phyloP scores from a whole-genome alignment of 2,888 invertebrate genomes.

The Taphrorychus bicolor region DNA sequence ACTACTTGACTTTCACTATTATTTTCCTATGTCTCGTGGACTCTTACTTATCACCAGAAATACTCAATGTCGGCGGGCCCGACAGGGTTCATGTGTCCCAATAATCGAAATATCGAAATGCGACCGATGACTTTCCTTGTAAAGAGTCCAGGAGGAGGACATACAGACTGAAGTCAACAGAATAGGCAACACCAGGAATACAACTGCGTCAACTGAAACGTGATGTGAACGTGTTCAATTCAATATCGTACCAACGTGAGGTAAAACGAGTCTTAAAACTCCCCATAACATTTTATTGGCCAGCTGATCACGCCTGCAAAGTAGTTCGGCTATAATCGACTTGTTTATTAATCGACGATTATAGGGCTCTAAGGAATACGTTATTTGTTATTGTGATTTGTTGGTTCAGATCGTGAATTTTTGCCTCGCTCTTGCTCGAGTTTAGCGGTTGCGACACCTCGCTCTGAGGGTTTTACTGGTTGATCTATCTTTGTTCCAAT shows the following conservation, averaged over 20 bases:
- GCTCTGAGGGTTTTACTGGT: slow-evolving; percentile 6
- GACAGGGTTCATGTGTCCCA: too few relatives aligned
- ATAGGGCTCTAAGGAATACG: slow-evolving; percentile 38
- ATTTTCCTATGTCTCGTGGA: too few relatives aligned
- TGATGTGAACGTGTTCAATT: neutral
- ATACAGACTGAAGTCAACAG: too few relatives aligned
- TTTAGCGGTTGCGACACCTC: slow-evolving; percentile 11
- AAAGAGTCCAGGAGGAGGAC: too few relatives aligned
- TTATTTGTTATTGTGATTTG: slow-evolving; percentile 39
- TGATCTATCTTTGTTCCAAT: neutral
- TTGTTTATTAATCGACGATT: slow-evolving; percentile 45
- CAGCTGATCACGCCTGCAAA: slow-evolving; percentile 46
- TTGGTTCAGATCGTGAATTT: slow-evolving; percentile 20
- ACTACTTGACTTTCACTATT: too few relatives aligned
- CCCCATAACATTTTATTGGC: slow-evolving; percentile 18
- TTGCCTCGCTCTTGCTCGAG: slow-evolving; percentile 10
- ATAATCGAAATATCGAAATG: too few relatives aligned
- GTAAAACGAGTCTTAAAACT: neutral
- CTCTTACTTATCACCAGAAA: too few relatives aligned
- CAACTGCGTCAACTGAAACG: neutral
- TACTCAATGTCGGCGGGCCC: too few relatives aligned
- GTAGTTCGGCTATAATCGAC: slow-evolving; percentile 43
- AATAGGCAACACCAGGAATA: too few relatives aligned
- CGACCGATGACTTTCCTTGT: too few relatives aligned
- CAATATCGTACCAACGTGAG: neutral